Conservation (phyloP, 2,797 vertebrate species). For the Huso huso region DNA sequence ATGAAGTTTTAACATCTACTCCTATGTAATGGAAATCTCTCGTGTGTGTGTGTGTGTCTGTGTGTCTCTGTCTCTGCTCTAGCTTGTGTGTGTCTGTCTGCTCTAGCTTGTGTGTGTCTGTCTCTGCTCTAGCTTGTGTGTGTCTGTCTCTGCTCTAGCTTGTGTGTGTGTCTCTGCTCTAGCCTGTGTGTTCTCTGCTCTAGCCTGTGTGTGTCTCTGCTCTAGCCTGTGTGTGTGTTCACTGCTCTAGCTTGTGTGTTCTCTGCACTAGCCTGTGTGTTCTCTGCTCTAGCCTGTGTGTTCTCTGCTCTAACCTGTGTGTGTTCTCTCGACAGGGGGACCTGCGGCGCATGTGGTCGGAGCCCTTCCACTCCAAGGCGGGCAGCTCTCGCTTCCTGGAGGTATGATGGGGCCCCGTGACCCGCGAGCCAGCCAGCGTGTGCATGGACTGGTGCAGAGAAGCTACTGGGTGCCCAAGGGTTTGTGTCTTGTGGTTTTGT, state of each 20-base stretch:
- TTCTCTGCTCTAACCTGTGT: background rate
- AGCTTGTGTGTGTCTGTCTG: background rate
- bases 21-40: too few species aligned
- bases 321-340: constrained; percentile 67
- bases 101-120: too few species aligned
- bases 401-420: constrained; percentile 81
- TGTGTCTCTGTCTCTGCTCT: background rate
- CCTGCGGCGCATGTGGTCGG: constrained; percentile 98
- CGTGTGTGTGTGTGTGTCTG: background rate
- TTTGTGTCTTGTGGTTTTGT: constrained; percentile 46
- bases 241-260: too few species aligned
- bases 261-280: too few species aligned
- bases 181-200: background rate
- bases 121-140: too few species aligned
- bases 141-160: background rate
- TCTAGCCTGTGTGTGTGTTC: background rate
- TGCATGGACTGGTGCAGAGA: constrained; percentile 29
- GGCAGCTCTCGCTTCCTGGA: constrained; percentile 94
- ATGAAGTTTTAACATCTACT: too few species aligned
- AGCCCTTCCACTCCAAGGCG: constrained; percentile 94
- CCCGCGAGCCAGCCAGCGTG: constrained; percentile 39
- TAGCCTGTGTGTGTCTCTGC: too few species aligned
- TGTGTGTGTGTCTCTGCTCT: background rate
- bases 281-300: background rate
- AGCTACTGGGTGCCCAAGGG: constrained; percentile 19